Base-by-base conservation (phyloP, 2,113 vertebrate species). In the Hemiprocne comata region DNA sequence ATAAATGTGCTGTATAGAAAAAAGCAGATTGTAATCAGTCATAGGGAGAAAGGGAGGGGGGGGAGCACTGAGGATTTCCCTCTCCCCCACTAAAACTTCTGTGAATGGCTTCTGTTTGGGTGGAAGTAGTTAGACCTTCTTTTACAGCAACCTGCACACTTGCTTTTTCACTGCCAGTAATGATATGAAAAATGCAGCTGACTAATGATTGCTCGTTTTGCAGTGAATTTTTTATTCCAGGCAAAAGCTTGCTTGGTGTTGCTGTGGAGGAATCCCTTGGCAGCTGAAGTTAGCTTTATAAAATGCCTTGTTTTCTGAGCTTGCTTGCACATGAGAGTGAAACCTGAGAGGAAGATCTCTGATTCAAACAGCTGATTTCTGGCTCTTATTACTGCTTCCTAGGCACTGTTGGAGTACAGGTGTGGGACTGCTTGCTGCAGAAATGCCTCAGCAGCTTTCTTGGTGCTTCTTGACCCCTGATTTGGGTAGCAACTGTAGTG, bases 71-170 rank as follows among this genome's bases (percentile, higher is more conserved):
- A 92, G 58, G 73, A 57, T 93, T 95, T 95, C 61, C 66, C 9
- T 94, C 86, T 95, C 84, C 85, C 53, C 54, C 86, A 90, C 71
- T 88, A 38, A 93, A 97, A 94, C 78, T 96, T 95, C 74, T 78
- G 86, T 51, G 87, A 96, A 60, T 4, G 61, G 91, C 92, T 97
- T 97, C 95, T 97, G 87, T 97, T 97, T 97, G 95, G 97, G 96
- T 97, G 94, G 95, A 96, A 97, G 96, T 83, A 95, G 92, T 89
- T 95, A 91, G 94, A 91, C 92, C 92, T 95, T 93, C 73, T 85
- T 95, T 95, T 91, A 48, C 83, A 93, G 77, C 65, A 96, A 76
- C 87, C 73, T 87, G 90, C 21, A 74, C 1, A 10, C 85, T 84
- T 97, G 87, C 87, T 95, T 97, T 94, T 96, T 95, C 89, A 26